phyloP scores from a whole-genome alignment of 2,888 invertebrate species.

The Germaria angustata region DNA sequence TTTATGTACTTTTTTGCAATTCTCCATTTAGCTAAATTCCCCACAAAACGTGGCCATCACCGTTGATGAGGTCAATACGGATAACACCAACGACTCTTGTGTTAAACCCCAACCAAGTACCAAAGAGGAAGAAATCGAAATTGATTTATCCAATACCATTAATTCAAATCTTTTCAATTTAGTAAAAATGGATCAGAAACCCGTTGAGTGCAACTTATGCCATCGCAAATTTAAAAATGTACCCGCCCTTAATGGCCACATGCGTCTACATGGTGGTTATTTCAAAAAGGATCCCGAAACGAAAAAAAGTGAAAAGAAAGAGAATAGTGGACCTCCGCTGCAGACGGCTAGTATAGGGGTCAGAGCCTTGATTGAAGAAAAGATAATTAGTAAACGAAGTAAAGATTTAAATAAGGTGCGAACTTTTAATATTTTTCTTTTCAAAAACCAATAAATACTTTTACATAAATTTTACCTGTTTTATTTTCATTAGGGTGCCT shows the following conservation, averaged over 20 bases:
- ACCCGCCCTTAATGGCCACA: constrained; percentile 98
- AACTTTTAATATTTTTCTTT: too few relatives aligned
- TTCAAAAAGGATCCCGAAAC: constrained; percentile 96
- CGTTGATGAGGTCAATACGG: constrained; percentile 73
- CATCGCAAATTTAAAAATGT: constrained; percentile 98
- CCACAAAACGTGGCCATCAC: constrained; percentile 76
- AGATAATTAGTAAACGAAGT: constrained; percentile 92
- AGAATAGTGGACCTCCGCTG: constrained; percentile 89
- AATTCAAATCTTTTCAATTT: constrained; percentile 79
- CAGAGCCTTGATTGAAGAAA: constrained; percentile 93
- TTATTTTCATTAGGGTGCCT: constrained; percentile 77
- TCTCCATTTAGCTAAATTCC: constrained; percentile 72
- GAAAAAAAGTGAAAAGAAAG: constrained; percentile 92
- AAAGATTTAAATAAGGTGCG: constrained; percentile 80
- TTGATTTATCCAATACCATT: constrained; percentile 72
- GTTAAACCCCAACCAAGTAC: constrained; percentile 70
- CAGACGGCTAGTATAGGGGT: constrained; percentile 96
- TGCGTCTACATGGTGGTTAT: constrained; percentile 98
- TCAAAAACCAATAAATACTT: too few relatives aligned
- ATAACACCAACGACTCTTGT: constrained; percentile 72
- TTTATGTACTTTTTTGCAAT: neutral
- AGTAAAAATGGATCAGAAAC: constrained; percentile 86
- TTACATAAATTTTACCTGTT: too few relatives aligned
- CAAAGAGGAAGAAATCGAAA: constrained; percentile 73
- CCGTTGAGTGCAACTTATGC: constrained; percentile 96